Base-by-base conservation (phyloP, 2,797 vertebrate species). In the Phyllotis vaccarum region DNA sequence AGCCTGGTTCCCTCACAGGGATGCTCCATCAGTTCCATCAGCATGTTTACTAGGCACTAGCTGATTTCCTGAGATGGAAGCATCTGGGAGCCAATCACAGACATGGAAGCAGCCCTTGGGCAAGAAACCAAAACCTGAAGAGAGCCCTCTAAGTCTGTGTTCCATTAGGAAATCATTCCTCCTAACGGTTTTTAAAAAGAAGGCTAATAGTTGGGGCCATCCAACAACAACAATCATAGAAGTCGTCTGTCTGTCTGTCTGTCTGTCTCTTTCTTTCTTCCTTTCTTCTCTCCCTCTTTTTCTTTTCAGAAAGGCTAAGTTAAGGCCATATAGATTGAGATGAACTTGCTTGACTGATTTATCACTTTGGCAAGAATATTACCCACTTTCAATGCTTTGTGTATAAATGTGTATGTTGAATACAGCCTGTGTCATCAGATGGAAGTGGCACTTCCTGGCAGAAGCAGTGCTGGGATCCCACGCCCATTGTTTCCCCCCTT, bases 1-100 rank as follows among this genome's bases (percentile, higher is more conserved):
- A 49, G 72, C 95, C 95, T 74, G 43, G 96, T 96, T 86, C 95
- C 92, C 93, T 95, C 90, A 21, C 40, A 78, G 89, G 72, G 79
- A 91, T 92, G 91, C 86, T 37, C 80, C 46, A 3, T 81, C 56
- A 24, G 24, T 60, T 85, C 87, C 91, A 64, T 91, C 52, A 95
- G 81, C 86, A n/a, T 83, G 31, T 66, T 95, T 93, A 43, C 86
- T 11, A 22, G 92, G 70, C 72, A 8, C 90, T 85, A 68, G 76
- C 93, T 95, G 91, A 88, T 95, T 96, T 95, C 94, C 81, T 1
- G 16, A 95, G 91, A 76, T 79, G 52, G 56, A 66, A 93, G 86
- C 90, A 86, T 79, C 88, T 96, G 90, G 72, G 49, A 95, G 19
- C 56, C 27, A 62, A 58, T 0, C 0, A 16, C 49, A 86, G 52